Percentiles rank a stretch among this genome's conserved stretches.
Evolutionary conservation across 2,888 invertebrate species (phyloP).

Genomic region (Escarpia spicata): DNA sequence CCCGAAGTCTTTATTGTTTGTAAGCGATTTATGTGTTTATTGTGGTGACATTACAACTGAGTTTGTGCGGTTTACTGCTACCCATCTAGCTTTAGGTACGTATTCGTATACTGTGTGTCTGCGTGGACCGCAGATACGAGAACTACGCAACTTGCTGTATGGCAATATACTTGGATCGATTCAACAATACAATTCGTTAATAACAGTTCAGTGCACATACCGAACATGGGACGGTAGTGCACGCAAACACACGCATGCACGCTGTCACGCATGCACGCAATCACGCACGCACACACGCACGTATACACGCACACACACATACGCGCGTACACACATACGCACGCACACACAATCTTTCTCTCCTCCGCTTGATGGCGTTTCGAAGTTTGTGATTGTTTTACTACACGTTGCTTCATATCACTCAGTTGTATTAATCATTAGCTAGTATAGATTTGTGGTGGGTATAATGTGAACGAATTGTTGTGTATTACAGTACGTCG

Average conservation of each 20-base stretch:
- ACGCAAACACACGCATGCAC: not conserved
- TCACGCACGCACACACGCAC: too few species aligned
- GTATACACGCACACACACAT: too few species aligned
- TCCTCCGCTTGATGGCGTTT: too few species aligned
- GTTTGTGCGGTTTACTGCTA: not conserved
- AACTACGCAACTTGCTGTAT: not conserved
- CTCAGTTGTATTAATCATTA: too few species aligned
- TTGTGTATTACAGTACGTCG: too few species aligned
- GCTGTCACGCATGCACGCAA: not conserved
- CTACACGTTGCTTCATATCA: too few species aligned
- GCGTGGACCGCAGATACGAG: not conserved
- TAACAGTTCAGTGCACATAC: not conserved
- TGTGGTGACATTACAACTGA: not conserved
- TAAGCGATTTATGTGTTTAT: not conserved
- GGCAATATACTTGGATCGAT: not conserved
- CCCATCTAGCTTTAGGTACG: not conserved
- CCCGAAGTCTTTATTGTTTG: not conserved
- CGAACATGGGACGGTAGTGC: not conserved
- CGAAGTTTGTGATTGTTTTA: too few species aligned
- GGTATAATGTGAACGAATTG: too few species aligned
- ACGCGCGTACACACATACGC: too few species aligned
- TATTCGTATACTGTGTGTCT: not conserved
- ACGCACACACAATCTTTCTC: too few species aligned
- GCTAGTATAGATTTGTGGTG: too few species aligned
- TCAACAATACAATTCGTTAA: not conserved